Base-by-base conservation (phyloP, 2,888 invertebrate genomes). In the Aproaerema taeniolella region DNA sequence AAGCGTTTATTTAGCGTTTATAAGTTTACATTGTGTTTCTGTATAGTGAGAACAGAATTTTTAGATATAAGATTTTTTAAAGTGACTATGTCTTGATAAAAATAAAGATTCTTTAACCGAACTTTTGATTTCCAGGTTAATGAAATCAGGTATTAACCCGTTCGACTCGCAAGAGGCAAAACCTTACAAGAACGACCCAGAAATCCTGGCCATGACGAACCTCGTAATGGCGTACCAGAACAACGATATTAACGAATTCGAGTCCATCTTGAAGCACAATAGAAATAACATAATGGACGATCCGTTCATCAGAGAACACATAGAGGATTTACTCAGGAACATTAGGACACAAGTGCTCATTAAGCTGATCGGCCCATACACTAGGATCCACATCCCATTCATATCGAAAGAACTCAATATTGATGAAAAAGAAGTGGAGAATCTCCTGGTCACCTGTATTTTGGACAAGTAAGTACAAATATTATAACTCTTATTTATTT, bases 81-180 rank as follows among this genome's bases (percentile, higher is more conserved):
- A n/a, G n/a, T n/a, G n/a, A n/a, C n/a, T n/a, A n/a, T n/a, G n/a
- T n/a, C n/a, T n/a, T n/a, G n/a, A n/a, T n/a, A n/a, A n/a, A n/a
- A n/a, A n/a, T n/a, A n/a, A n/a, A n/a, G n/a, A n/a, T n/a, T n/a
- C n/a, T n/a, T n/a, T n/a, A n/a, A n/a, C n/a, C n/a, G n/a, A n/a
- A n/a, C n/a, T n/a, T n/a, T n/a, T n/a, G n/a, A n/a, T 38, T 55
- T 49, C 1, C 59, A 95, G 95, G 95, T 88, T 99, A 50, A 99
- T 99, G 98, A 98, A 99, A 74, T 99, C 98, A 2, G 98, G 97
- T 25, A 99, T 99, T 51, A 99, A 99, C 86, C 99, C 99, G 0
- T 99, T 99, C 77, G 99, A 99, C 82, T 98, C 98, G 0, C 99
- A 99, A 88, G 99, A 99, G 87, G 99, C 99, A 0, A 99, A 99